These are phyloP conservation scores for Piaya cayana DNA, from an alignment of 2,113 vertebrate genomes.

Conservation along the genomic window DNA sequence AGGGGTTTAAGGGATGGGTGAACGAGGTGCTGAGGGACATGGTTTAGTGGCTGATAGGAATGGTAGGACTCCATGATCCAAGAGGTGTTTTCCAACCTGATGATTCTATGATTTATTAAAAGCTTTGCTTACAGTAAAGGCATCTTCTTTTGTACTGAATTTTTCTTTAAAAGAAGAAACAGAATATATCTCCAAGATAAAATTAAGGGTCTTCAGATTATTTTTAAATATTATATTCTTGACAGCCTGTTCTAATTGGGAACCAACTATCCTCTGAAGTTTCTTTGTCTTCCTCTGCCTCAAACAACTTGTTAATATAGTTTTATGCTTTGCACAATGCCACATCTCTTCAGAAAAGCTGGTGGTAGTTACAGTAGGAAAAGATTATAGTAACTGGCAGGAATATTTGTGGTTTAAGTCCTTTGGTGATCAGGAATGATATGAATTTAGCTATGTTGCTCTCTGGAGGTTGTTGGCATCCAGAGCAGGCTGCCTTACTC, in stretches of 20 bases:
- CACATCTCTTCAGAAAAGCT: background rate
- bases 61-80: too few species aligned
- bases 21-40: too few species aligned
- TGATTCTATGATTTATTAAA: background rate
- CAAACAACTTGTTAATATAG: background rate
- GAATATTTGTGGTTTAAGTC: background rate
- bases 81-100: too few species aligned
- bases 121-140: background rate
- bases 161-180: slow-evolving; percentile 6
- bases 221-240: background rate
- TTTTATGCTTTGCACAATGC: background rate
- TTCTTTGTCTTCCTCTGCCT: background rate
- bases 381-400: background rate
- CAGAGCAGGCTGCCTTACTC: background rate
- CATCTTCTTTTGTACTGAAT: background rate
- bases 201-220: background rate
- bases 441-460: background rate
- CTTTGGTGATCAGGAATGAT: background rate
- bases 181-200: background rate
- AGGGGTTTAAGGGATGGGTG: too few species aligned
- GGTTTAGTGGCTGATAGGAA: too few species aligned
- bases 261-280: background rate
- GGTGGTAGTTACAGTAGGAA: background rate
- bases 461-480: background rate
- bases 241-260: background rate